Evolutionary conservation across 2,888 invertebrate species (phyloP), one percentile per base, ranked within the genome.

Genomic region (Tachina fera): DNA sequence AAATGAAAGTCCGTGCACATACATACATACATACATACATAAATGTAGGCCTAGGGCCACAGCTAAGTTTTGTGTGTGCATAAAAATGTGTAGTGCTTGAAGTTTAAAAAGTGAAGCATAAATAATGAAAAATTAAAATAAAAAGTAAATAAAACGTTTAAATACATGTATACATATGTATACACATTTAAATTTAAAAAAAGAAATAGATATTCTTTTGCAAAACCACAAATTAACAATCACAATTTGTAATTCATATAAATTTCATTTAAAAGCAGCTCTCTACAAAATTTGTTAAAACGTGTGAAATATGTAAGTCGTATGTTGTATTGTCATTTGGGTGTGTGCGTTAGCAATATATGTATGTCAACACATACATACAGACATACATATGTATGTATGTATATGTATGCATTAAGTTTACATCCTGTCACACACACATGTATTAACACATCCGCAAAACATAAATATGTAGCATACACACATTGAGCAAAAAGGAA

Each of bases 341-440:
- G 81, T 81, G 81, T 81, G 81, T 81, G 81, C 81, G 81, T 81
- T 53, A 49, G 61, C 43, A 61, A 81, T 61, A 19, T 68, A 68
- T 61, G 39, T 68, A 68, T 45, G 60, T 14, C 41, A 68, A 51
- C 22, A 71, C 31, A 72, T 72, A 70, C 39, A 58, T 51, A 71
- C 31, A 72, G 67, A 70, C 39, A 58, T 51, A 67, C 14, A 49
- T 6, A 41, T 6, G 6, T 6, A 60, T 47, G 49, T 72, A 16
- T 16, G 8, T 61, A 67, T 31, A 31, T 31, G 31, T 31, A n/a
- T 61, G 45, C 61, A 65, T 31, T 47, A 68, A n/a, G 63, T 51
- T 72, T 51, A 58, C 71, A 77, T 77, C 16, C 76, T 56, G 13
- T 16, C 45, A 68, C 31, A 58, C 45, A 58, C 45, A 53, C 43